A percentile compares a stretch with the other conserved stretches of the same genome.
These are phyloP conservation scores for Pardalotus punctatus DNA, from an alignment of 2,113 vertebrate species.

Conservation along the genomic window DNA sequence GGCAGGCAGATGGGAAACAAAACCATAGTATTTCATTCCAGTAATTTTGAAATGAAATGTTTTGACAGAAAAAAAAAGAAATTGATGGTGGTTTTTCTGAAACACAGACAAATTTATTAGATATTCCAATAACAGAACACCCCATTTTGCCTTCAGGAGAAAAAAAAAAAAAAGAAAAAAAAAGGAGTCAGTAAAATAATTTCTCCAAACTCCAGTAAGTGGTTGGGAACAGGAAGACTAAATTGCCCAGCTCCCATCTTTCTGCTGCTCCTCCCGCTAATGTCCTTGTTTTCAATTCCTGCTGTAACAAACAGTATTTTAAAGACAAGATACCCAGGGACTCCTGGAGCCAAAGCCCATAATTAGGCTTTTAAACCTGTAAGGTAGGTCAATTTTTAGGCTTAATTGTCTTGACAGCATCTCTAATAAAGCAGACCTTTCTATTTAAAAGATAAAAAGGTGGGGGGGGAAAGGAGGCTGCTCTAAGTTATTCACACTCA, in stretches of 20 bases:
- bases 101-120: background rate
- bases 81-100: background rate
- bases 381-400: slow-evolving; percentile 14
- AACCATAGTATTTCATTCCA: background rate
- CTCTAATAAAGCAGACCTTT: background rate
- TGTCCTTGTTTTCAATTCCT: background rate
- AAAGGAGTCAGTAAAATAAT: background rate
- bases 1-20: slow-evolving; percentile 32
- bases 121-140: background rate
- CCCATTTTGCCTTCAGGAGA: background rate
- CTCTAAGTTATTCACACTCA: slow-evolving; percentile 2
- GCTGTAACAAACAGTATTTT: background rate
- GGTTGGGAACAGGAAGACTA: background rate
- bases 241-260: background rate
- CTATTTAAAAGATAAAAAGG: background rate
- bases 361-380: slow-evolving; percentile 24
- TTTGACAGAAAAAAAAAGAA: background rate
- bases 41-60: slow-evolving; percentile 3
- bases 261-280: background rate
- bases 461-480: accelerated
- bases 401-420: slow-evolving; percentile 21
- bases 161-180: background rate
- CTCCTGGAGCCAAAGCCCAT: slow-evolving; percentile 15
- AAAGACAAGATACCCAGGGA: slow-evolving; percentile 14
- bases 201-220: background rate